Evolutionary conservation across 2,113 vertebrate genomes (phyloP).

Genomic region (Macaca mulatta): DNA sequence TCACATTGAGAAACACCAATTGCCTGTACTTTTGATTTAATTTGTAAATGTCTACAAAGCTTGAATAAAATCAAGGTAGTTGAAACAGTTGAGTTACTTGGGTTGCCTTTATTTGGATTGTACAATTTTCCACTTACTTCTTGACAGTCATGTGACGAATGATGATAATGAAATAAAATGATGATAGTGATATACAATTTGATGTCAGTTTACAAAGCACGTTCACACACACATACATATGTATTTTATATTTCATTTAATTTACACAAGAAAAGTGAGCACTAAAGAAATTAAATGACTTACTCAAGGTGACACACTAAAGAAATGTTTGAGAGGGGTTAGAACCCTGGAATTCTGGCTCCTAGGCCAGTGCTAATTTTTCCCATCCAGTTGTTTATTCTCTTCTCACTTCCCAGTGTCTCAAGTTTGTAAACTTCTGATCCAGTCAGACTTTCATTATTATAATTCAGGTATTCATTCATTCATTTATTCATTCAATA

Average conservation of each 20-base stretch:
- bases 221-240: neutral
- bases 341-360: neutral
- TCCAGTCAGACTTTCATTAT: neutral
- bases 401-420: neutral
- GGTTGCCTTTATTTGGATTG: neutral
- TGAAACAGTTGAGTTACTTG: neutral
- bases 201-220: neutral
- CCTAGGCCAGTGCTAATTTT: neutral
- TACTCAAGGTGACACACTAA: neutral
- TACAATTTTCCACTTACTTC: neutral
- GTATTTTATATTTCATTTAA: neutral
- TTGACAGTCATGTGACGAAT: neutral
- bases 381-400: neutral
- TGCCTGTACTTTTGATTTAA: neutral
- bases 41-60: neutral
- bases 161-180: neutral
- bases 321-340: neutral
- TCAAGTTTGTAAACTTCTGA: neutral
- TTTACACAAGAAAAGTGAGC: neutral
- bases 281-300: neutral
- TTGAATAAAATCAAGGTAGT: neutral
- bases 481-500: neutral
- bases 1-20: neutral
- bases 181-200: neutral
- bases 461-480: neutral